phyloP scores from a whole-genome alignment of 1,140 invertebrate species.

The Ylistrum balloti region DNA sequence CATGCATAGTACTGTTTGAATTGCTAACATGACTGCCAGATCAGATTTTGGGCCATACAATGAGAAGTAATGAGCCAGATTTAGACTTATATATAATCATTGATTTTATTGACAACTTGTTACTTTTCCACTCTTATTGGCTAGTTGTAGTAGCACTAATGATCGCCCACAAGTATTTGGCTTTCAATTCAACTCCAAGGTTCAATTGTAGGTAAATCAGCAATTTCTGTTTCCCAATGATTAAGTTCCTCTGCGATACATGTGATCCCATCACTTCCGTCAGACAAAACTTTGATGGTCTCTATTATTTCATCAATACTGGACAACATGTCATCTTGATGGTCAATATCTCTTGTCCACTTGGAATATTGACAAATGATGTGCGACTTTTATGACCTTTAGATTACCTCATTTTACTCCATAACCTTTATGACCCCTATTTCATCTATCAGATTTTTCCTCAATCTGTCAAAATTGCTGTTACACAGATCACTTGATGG shows the following conservation, averaged over 20 bases:
- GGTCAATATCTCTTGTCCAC: conserved; percentile 6
- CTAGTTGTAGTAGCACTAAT: neutral
- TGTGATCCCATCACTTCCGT: neutral
- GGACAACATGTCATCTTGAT: conserved; percentile 5
- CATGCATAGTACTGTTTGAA: neutral
- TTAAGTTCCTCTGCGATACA: neutral
- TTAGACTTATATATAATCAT: neutral
- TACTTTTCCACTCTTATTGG: neutral
- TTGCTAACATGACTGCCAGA: neutral
- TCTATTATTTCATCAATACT: neutral
- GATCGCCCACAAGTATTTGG: neutral
- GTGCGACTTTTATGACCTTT: neutral
- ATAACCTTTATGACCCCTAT: conserved; percentile 6
- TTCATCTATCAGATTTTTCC: conserved; percentile 14
- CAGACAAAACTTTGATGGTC: neutral
- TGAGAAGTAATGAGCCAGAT: neutral
- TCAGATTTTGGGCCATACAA: neutral
- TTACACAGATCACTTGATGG: neutral
- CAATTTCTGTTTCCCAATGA: neutral
- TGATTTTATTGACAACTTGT: neutral
- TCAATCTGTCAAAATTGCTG: neutral
- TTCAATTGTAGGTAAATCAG: neutral
- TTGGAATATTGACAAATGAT: neutral
- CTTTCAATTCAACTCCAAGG: neutral
- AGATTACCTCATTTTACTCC: conserved; percentile 1